Conservation (phyloP, 2,113 vertebrate genomes). For the Porphyrio hochstetteri region DNA sequence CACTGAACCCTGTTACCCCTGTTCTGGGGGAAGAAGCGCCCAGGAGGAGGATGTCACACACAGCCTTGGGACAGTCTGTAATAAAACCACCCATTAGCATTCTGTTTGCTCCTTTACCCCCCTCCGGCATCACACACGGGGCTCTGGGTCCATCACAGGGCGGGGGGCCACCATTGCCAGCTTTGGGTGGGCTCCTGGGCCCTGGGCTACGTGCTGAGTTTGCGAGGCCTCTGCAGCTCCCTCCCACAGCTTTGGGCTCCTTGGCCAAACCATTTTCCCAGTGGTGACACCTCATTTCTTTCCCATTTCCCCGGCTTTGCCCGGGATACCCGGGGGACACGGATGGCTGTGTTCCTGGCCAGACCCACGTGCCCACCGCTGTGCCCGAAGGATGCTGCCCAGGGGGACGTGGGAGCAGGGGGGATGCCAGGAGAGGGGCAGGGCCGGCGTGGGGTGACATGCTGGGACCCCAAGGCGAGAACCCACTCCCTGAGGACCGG, state of each 20-base stretch:
- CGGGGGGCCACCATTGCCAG: fast-evolving
- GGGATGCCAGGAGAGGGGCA: fast-evolving
- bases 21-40: not conserved
- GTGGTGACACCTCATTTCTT: fast-evolving
- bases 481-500: not conserved
- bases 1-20: not conserved
- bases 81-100: not conserved
- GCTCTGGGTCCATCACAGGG: not conserved
- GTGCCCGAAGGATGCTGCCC: not conserved
- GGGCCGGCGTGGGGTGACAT: fast-evolving
- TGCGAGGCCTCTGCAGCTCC: too few species aligned
- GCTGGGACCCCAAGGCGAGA: not conserved
- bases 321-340: too few species aligned
- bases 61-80: not conserved
- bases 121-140: fast-evolving
- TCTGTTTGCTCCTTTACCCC: not conserved
- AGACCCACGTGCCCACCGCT: fast-evolving
- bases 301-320: fast-evolving
- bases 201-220: not conserved
- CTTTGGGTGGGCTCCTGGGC: fast-evolving
- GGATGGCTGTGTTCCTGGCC: not conserved
- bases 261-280: not conserved
- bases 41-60: not conserved
- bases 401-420: fast-evolving
- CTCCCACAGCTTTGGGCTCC: not conserved